Evolutionary conservation across 2,113 vertebrate genomes (phyloP).

Genomic region (Macaca mulatta): DNA sequence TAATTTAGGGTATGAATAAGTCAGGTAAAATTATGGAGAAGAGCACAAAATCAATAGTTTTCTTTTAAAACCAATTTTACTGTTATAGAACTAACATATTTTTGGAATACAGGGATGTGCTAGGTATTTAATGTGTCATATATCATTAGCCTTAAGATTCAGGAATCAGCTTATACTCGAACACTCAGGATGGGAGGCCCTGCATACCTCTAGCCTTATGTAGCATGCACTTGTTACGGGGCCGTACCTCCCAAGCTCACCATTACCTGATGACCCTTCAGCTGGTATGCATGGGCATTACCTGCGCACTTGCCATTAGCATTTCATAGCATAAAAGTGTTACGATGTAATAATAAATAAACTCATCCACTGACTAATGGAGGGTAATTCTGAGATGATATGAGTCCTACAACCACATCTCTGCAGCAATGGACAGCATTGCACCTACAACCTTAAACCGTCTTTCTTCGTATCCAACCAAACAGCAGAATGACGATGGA

Average conservation of each 20-base stretch:
- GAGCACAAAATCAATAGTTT: constrained; percentile 61
- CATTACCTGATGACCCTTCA: not conserved
- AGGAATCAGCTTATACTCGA: not conserved
- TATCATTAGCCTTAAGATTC: not conserved
- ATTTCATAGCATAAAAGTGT: not conserved
- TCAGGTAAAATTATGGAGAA: constrained; percentile 56
- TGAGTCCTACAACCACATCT: fast-evolving
- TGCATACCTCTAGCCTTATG: too few relatives aligned
- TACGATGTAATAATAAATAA: not conserved
- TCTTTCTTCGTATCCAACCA: not conserved
- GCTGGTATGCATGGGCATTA: too few relatives aligned
- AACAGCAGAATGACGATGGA: not conserved
- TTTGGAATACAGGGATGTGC: not conserved
- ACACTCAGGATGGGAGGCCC: not conserved
- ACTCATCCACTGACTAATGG: not conserved
- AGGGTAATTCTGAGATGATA: not conserved
- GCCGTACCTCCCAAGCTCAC: not conserved
- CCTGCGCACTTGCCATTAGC: not conserved
- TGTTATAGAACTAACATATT: not conserved
- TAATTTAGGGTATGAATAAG: constrained; percentile 25
- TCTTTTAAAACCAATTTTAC: constrained; percentile 39
- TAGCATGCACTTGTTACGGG: not conserved
- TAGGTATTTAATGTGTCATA: not conserved
- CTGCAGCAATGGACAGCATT: not conserved
- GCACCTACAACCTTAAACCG: not conserved